Evolutionary conservation across 2,797 vertebrate genomes (phyloP).

Genomic region (Chelon labrosus): DNA sequence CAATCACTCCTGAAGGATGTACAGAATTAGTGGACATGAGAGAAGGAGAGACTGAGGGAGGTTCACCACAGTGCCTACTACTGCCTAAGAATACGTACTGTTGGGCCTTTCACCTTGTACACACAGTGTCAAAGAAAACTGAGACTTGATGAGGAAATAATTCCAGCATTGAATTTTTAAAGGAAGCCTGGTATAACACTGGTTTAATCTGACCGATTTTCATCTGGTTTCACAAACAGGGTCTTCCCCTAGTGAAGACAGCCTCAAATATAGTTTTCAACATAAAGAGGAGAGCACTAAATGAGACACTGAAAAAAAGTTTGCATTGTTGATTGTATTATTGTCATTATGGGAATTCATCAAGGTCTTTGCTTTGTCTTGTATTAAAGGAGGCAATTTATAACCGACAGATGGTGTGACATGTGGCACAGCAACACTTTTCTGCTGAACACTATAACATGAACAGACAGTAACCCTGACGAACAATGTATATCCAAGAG

Average conservation of each 20-base stretch:
- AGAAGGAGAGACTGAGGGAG: slow-evolving; percentile 8
- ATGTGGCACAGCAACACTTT: not conserved
- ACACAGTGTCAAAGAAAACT: too few species aligned
- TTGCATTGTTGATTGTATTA: not conserved
- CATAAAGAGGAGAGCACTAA: not conserved
- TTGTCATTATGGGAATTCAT: slow-evolving; percentile 11
- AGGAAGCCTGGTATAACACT: not conserved
- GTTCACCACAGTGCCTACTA: not conserved
- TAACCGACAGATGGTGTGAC: not conserved
- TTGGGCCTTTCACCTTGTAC: slow-evolving; percentile 1
- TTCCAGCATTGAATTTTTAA: not conserved
- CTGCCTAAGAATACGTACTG: not conserved
- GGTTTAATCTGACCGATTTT: not conserved
- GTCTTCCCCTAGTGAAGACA: not conserved
- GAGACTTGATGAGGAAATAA: not conserved
- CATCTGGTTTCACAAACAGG: not conserved
- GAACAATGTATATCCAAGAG: too few species aligned
- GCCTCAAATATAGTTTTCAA: not conserved
- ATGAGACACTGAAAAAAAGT: not conserved
- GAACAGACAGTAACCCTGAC: not conserved
- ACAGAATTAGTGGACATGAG: slow-evolving; percentile 64
- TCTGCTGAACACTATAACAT: not conserved
- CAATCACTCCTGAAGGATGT: slow-evolving; percentile 52
- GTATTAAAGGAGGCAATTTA: not conserved
- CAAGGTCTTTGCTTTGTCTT: not conserved